Base-by-base conservation (phyloP, 2,113 vertebrate genomes). In the Thalassoma bifasciatum region DNA sequence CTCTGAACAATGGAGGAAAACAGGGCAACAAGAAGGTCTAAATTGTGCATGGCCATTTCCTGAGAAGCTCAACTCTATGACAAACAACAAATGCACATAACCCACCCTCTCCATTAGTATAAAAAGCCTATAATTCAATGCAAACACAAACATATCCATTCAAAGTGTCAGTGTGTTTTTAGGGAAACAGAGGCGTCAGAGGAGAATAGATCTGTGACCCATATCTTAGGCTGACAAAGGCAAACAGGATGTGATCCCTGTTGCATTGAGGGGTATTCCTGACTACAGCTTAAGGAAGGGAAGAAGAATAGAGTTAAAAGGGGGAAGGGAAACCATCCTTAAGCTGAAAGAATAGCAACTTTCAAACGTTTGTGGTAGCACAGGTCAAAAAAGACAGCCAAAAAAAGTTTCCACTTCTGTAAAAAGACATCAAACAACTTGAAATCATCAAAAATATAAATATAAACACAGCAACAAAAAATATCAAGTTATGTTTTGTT, bases 181-280 rank as follows among this genome's bases (percentile, higher is more conserved):
- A 36, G 63, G 67, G 73, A 78, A 87, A 76, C 68, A 68, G 75
- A 61, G 62, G 80, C 22, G 17, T 77, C 49, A 46, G 65, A 69
- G 44, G 65, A 86, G 83, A 90, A 90, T 78, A 38, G 79, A 23
- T 60, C 79, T 50, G 30, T 84, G 81, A 88, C 58, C 82, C 77
- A 75, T 73, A 82, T 79, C 76, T 58, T 60, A 75, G 61, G 22
- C 53, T 56, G 83, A 82, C 67, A 75, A 47, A 24, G 46, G 73
- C 78, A 88, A 88, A 91, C 88, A 91, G 85, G 86, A 92, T 89
- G 85, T 77, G 77, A 87, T 79, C 77, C 66, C 58, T 68, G 67
- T 77, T 56, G 60, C 77, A 81, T 52, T 21, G 62, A 75, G 66
- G 72, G 71, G 66, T 84, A 79, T 76, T 83, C 76, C 74, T 82